A percentile compares a stretch with the other conserved stretches of the same genome.
Evolutionary conservation across 2,113 vertebrate species (phyloP).

Genomic region (Dascyllus trimaculatus): DNA sequence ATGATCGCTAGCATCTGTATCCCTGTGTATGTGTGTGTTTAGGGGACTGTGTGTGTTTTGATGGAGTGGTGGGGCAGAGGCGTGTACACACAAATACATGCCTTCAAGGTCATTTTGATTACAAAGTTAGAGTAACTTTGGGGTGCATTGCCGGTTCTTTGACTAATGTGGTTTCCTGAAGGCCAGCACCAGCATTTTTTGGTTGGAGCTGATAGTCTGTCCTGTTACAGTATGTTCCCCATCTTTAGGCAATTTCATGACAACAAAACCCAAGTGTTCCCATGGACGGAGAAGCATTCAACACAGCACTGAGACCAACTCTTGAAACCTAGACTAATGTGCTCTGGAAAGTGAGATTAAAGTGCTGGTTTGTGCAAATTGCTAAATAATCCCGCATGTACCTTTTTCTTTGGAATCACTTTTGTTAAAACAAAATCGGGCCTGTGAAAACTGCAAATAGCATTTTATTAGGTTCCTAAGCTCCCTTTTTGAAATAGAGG

Average conservation of each 20-base stretch:
- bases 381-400: neutral
- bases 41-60: slow-evolving; percentile 31
- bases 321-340: neutral
- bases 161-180: slow-evolving; percentile 53
- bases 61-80: slow-evolving; percentile 31
- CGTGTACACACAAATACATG: slow-evolving; percentile 35
- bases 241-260: slow-evolving; percentile 36
- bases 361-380: slow-evolving; percentile 5
- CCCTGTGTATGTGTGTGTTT: slow-evolving; percentile 42
- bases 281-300: slow-evolving; percentile 1
- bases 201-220: slow-evolving; percentile 30
- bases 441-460: no score
- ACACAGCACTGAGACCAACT: slow-evolving; percentile 3
- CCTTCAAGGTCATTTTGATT: slow-evolving; percentile 56
- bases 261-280: slow-evolving; percentile 31
- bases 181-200: slow-evolving; percentile 33
- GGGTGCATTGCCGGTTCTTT: slow-evolving; percentile 42
- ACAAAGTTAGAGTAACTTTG: slow-evolving; percentile 46
- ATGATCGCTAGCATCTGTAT: slow-evolving; percentile 67
- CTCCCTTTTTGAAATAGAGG: no score
- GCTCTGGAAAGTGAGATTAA: neutral
- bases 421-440: no score
- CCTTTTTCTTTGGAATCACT: no score
- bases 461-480: no score
- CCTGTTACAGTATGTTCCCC: slow-evolving; percentile 5